Evolutionary conservation across 1,140 invertebrate species (phyloP).

Genomic region (Aphaenogaster rudis): DNA sequence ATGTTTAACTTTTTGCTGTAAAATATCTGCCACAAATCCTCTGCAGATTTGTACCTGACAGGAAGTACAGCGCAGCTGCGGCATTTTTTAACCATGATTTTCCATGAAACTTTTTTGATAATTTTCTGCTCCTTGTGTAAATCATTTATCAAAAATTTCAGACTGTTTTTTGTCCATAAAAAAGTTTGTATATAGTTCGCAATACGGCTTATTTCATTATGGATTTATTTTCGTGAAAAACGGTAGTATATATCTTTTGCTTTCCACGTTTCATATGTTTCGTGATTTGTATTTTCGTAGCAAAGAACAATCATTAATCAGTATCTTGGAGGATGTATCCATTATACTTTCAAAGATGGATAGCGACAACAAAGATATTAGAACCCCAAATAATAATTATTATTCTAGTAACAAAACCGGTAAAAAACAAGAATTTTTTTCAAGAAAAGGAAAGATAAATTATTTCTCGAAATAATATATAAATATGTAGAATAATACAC

Average conservation of each 20-base stretch:
- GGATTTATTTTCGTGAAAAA: slow-evolving; percentile 16
- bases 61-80: neutral
- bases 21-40: slow-evolving; percentile 9
- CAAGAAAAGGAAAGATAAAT: neutral
- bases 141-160: neutral
- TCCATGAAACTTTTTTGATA: neutral
- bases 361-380: neutral
- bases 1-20: slow-evolving; percentile 6
- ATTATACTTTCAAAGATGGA: neutral
- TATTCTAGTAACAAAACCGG: neutral
- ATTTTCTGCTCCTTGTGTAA: neutral
- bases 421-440: neutral
- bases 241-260: neutral
- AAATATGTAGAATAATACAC: neutral
- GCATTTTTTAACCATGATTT: neutral
- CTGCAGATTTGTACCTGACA: neutral
- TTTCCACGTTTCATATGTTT: neutral
- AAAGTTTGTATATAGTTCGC: neutral
- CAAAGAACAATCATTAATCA: slow-evolving; percentile 1
- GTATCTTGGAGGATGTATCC: neutral
- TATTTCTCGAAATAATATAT: neutral
- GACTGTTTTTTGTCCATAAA: neutral
- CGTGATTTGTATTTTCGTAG: neutral
- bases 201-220: neutral
- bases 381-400: slow-evolving; percentile 2